phyloP scores from a whole-genome alignment of 2,888 invertebrate genomes.

The Drosophila mettleri region DNA sequence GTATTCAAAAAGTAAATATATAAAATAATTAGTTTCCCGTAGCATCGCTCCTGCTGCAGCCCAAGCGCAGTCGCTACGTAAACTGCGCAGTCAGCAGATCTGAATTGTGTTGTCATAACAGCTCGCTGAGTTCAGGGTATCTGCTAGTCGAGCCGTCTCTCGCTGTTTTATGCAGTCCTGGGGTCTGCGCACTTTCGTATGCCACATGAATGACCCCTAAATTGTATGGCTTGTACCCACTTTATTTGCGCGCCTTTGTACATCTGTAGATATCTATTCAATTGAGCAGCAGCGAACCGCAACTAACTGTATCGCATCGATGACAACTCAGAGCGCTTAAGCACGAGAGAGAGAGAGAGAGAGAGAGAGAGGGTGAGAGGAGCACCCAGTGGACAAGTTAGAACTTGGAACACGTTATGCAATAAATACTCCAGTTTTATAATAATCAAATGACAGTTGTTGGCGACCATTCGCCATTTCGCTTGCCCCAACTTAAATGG shows the following conservation, averaged over 20 bases:
- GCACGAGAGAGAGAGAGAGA: not conserved
- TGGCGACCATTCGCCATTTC: slow-evolving; percentile 37
- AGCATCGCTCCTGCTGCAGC: too few relatives aligned
- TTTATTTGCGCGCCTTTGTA: slow-evolving; percentile 1
- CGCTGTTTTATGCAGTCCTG: not conserved
- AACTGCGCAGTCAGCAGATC: too few relatives aligned
- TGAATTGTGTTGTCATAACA: too few relatives aligned
- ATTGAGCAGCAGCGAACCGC: slow-evolving; percentile 26
- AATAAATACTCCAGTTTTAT: slow-evolving; percentile 81
- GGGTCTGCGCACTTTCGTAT: not conserved
- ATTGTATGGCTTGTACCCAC: slow-evolving; percentile 8
- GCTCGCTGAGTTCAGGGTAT: too few relatives aligned
- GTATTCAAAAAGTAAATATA: too few relatives aligned
- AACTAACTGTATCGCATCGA: slow-evolving; percentile 20
- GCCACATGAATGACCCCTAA: slow-evolving; percentile 4
- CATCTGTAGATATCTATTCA: slow-evolving; percentile 16
- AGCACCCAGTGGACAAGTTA: slow-evolving; percentile 1
- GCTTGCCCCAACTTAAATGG: slow-evolving; percentile 50
- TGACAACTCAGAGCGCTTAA: slow-evolving; percentile 42
- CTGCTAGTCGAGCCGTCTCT: too few relatives aligned
- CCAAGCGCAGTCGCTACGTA: too few relatives aligned
- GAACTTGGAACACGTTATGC: slow-evolving; percentile 50
- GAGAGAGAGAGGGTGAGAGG: not conserved
- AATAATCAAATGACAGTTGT: slow-evolving; percentile 80
- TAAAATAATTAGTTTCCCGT: too few relatives aligned